Evolutionary conservation across 2,888 invertebrate genomes (phyloP).

Genomic region (Eupithecia exiguata): DNA sequence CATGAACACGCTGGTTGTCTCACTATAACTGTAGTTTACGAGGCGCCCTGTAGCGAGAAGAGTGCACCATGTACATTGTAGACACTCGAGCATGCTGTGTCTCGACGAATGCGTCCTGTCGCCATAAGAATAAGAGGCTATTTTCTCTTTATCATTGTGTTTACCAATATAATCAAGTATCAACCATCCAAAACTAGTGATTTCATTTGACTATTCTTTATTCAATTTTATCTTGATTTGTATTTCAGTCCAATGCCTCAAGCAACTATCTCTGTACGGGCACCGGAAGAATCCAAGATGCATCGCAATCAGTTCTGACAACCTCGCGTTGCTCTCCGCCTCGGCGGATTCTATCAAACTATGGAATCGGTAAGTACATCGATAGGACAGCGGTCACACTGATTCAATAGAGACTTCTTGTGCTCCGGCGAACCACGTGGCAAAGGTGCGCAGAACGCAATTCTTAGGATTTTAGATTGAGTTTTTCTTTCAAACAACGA

Average conservation of each 20-base stretch:
- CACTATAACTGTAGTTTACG: too few species aligned
- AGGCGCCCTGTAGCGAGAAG: too few species aligned
- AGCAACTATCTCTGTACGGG: conserved; percentile 89
- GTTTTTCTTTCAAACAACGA: too few species aligned
- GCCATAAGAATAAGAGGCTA: too few species aligned
- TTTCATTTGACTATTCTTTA: neutral
- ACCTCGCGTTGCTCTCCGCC: conserved; percentile 92
- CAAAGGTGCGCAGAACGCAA: too few species aligned
- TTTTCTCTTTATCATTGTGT: neutral
- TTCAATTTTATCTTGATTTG: neutral
- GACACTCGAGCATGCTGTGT: too few species aligned
- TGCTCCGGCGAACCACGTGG: too few species aligned
- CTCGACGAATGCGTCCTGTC: too few species aligned
- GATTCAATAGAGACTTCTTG: neutral
- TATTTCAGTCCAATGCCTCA: conserved; percentile 78
- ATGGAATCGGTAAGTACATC: conserved; percentile 90
- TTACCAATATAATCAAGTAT: neutral
- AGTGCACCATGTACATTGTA: too few species aligned
- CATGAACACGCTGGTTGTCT: too few species aligned
- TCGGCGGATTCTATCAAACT: conserved; percentile 95
- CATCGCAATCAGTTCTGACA: conserved; percentile 95
- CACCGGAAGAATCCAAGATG: conserved; percentile 95
- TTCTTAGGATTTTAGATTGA: too few species aligned
- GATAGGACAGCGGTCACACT: neutral
- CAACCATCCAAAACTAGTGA: neutral